These are phyloP conservation scores for Perizoma affinitatum DNA, from an alignment of 2,888 invertebrate species.

Conservation along the genomic window DNA sequence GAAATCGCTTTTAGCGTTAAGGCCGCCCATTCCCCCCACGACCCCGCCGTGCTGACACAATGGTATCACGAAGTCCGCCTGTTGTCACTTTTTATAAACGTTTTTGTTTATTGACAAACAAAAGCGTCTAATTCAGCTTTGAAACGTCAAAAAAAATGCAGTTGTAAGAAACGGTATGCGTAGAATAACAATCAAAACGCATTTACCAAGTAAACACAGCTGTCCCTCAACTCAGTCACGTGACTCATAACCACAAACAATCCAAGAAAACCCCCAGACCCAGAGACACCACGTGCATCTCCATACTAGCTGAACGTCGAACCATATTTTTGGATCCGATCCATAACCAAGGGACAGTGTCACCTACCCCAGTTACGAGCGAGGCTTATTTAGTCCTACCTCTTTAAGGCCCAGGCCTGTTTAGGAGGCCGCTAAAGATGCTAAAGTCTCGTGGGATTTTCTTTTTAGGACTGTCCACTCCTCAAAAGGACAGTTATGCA, in stretches of 20 bases:
- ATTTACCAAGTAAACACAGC: too few relatives aligned
- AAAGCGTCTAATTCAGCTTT: too few relatives aligned
- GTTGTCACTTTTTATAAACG: too few relatives aligned
- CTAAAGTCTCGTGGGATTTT: constrained; percentile 60
- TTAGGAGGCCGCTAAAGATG: constrained; percentile 63
- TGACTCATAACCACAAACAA: constrained; percentile 29
- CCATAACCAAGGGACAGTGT: constrained; percentile 64
- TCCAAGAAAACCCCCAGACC: constrained; percentile 53
- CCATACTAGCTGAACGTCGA: constrained; percentile 59
- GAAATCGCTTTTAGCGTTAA: too few relatives aligned
- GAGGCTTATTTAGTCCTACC: constrained; percentile 63
- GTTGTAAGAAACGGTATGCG: too few relatives aligned
- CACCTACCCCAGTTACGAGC: constrained; percentile 58
- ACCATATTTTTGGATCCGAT: constrained; percentile 77
- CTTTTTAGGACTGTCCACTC: constrained; percentile 61
- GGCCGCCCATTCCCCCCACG: too few relatives aligned
- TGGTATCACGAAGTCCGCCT: too few relatives aligned
- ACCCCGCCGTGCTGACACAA: too few relatives aligned
- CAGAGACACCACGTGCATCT: constrained; percentile 72
- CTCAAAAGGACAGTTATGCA: constrained; percentile 60
- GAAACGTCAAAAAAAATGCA: too few relatives aligned
- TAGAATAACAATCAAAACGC: too few relatives aligned
- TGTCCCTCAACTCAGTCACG: constrained; percentile 5
- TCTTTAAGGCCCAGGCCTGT: constrained; percentile 64
- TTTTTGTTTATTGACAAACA: too few relatives aligned